Evolutionary conservation across 2,888 invertebrate species (phyloP).

Genomic region (Patella caerulea): DNA sequence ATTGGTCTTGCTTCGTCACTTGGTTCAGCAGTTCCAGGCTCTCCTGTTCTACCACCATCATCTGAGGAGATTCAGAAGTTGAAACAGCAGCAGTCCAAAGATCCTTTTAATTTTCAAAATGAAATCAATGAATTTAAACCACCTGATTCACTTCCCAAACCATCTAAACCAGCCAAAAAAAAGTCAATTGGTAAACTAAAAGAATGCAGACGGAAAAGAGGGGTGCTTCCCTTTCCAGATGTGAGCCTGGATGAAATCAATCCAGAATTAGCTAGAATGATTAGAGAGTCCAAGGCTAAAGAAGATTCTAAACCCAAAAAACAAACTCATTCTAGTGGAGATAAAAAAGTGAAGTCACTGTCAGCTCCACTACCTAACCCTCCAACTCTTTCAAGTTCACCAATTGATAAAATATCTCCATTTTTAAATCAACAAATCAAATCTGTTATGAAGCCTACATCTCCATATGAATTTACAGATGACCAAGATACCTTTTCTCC

Average conservation of each 20-base stretch:
- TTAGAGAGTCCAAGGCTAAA: neutral
- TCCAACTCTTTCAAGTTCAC: neutral
- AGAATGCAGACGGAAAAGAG: neutral
- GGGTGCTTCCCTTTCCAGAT: neutral
- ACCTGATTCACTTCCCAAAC: neutral
- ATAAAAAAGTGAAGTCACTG: neutral
- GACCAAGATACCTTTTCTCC: neutral
- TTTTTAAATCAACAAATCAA: constrained; percentile 1
- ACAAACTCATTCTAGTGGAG: neutral
- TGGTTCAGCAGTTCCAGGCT: neutral
- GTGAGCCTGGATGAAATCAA: neutral
- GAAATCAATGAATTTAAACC: neutral
- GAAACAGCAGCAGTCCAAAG: neutral
- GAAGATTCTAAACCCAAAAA: neutral
- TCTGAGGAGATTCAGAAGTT: neutral
- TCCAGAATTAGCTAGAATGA: constrained; percentile 7
- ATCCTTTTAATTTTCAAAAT: neutral
- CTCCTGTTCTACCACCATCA: neutral
- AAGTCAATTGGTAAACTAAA: neutral
- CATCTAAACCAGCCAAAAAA: neutral
- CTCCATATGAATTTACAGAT: constrained; percentile 5
- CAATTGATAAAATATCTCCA: neutral
- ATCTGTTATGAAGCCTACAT: neutral
- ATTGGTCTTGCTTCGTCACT: neutral
- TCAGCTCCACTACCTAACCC: neutral